Conservation (phyloP, 92 coral and sea anemone genomes). For the Desmophyllum pertusum region DNA sequence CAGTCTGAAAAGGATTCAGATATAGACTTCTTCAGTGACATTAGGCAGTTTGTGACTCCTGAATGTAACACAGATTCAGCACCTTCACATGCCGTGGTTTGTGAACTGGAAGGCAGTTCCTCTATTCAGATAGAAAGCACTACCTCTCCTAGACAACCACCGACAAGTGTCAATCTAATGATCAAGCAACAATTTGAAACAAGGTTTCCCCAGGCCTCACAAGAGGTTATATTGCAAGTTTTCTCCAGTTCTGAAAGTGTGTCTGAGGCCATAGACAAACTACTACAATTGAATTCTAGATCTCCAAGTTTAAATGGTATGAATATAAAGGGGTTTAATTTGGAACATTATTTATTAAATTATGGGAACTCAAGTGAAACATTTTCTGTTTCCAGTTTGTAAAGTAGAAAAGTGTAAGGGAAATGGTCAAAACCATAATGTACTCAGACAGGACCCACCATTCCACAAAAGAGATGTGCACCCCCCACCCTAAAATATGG, state of each 20-base stretch:
- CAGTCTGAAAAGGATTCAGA: constrained; percentile 9
- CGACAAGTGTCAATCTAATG: background rate
- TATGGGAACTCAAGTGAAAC: background rate
- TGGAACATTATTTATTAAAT: no score
- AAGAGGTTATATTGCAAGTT: background rate
- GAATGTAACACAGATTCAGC: background rate
- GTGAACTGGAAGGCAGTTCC: constrained; percentile 4
- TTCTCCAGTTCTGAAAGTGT: constrained; percentile 9
- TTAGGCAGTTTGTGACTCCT: background rate
- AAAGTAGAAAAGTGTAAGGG: no score
- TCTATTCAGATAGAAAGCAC: constrained; percentile 4
- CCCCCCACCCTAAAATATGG: no score
- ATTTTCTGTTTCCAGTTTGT: no score
- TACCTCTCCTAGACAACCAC: background rate
- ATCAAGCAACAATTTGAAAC: constrained; percentile 7
- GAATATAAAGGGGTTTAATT: no score
- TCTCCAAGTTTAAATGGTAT: constrained; percentile 2
- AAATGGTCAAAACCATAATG: no score
- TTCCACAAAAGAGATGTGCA: no score
- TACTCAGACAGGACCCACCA: no score
- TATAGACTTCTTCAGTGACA: background rate
- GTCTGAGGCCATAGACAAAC: constrained; percentile 17
- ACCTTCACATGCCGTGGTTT: constrained; percentile 1
- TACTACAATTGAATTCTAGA: background rate
- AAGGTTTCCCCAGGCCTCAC: background rate